Base-by-base conservation (phyloP, 2,888 invertebrate species). In the Catocala fraxini region DNA sequence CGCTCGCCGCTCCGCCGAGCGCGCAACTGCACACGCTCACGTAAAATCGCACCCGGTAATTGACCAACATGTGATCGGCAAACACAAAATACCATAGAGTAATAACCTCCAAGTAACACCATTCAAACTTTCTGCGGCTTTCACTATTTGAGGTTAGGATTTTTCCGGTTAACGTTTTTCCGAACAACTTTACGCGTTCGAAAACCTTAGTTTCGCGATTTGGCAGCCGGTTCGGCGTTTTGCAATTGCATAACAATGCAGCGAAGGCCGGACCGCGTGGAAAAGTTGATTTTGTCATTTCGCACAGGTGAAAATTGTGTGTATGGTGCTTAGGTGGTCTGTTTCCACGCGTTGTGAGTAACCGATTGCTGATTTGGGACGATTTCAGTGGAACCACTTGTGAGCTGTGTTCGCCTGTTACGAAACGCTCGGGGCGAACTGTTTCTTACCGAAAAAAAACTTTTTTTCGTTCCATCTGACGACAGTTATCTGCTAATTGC, bases 201-300 rank as follows among this genome's bases (percentile, higher is more conserved):
- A 81, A 84, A 87, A 82, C 73, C 80, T 80, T 84, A 82, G 81
- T 82, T 82, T 84, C 81, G 80, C 80, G 81, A 82, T 88, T 88
- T 86, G 89, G 86, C 87, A 84, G 84, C 80, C 79, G 79, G 79
- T 79, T 78, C 79, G 76, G 73, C 70, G 80, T 80, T 84, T 82
- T 83, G 84, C 84, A 88, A 89, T 93, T 92, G 92, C 92, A 92
- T 92, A 92, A 93, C 89, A 88, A 87, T 91, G 91, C 91, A 91
- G 83, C 82, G 87, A 87, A 88, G 88, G 88, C 87, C 87, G 88
- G 85, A 79, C 84, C 81, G 86, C 84, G 81, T 82, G 89, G 91
- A 92, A 92, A 93, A 89, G 86, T 88, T 86, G 86, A 81, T 80
- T 82, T 81, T 79, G 80, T 80, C 72, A 80, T 79, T 83, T 81